Evolutionary conservation across 2,113 vertebrate species (phyloP).

Genomic region (Dasypus novemcinctus): DNA sequence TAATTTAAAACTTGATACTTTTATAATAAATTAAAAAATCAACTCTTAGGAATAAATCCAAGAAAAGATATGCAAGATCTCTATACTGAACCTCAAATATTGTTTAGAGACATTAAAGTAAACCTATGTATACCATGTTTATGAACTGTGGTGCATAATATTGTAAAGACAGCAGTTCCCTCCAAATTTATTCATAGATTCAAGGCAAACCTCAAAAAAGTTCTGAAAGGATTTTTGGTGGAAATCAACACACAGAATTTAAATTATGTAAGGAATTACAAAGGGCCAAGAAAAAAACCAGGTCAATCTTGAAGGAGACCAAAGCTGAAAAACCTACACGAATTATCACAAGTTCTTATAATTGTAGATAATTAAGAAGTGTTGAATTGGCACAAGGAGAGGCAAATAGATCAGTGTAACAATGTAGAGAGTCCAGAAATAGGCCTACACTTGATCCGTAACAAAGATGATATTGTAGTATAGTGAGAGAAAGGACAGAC

Average conservation of each 20-base stretch:
- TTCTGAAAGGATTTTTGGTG: background rate
- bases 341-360: background rate
- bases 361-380: background rate
- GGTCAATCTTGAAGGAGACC: background rate
- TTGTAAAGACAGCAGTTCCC: background rate
- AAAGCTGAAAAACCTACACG: background rate
- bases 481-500: background rate
- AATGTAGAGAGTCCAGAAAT: background rate
- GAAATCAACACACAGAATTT: background rate
- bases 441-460: background rate
- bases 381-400: background rate
- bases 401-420: background rate
- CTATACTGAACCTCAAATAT: background rate
- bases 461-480: background rate
- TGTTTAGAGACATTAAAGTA: background rate
- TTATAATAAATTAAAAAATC: background rate
- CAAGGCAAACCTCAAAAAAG: background rate
- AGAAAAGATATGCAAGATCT: background rate
- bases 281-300: background rate
- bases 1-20: background rate
- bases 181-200: background rate
- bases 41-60: conserved; percentile 13
- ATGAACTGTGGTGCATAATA: background rate
- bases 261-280: background rate
- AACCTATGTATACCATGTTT: background rate